phyloP scores from a whole-genome alignment of 2,113 vertebrate genomes.

The Hippopotamus amphibius region DNA sequence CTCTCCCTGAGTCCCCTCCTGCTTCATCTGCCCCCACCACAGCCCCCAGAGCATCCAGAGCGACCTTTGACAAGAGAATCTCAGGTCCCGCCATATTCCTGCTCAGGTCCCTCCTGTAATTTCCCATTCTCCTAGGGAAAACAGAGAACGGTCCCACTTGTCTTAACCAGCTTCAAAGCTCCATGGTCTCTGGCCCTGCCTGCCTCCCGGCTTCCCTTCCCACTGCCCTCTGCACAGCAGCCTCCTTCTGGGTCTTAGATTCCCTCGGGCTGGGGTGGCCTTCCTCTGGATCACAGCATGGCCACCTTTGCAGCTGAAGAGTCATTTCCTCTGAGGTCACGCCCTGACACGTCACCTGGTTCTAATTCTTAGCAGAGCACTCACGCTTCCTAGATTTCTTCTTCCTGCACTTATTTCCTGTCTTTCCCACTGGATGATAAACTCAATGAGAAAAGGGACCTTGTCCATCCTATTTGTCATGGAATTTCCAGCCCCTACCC shows the following conservation, averaged over 20 bases:
- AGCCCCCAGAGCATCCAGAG: neutral
- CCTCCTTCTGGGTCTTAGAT: neutral
- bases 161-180: neutral
- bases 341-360: neutral
- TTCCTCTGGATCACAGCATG: neutral
- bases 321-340: neutral
- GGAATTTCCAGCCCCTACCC: neutral
- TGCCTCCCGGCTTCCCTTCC: neutral
- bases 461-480: neutral
- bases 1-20: neutral
- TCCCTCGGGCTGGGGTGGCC: neutral
- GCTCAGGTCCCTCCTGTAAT: neutral
- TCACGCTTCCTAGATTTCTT: neutral
- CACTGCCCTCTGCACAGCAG: accelerated
- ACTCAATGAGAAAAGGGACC: neutral
- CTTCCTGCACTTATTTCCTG: neutral
- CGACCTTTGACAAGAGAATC: neutral
- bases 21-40: neutral
- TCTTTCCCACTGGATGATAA: neutral
- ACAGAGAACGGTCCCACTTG: neutral
- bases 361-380: neutral
- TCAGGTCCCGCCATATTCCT: neutral
- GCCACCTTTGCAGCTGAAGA: neutral
- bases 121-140: neutral
- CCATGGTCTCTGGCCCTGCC: neutral